Base-by-base conservation (phyloP, 2,888 invertebrate genomes). In the Megalurothrips usitatus region DNA sequence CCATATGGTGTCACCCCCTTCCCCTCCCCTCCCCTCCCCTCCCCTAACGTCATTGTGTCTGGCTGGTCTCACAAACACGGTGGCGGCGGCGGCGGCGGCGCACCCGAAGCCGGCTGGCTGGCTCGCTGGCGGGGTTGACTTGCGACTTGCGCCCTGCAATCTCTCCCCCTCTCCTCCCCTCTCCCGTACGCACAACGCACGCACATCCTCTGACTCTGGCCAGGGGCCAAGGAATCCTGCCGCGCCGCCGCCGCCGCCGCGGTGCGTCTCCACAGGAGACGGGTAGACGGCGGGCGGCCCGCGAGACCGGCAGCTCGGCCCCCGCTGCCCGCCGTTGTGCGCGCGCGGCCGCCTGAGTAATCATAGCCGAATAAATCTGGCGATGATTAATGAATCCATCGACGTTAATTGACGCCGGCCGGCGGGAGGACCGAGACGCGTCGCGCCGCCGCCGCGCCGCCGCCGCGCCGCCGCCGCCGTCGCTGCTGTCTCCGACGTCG, bases 391-490 rank as follows among this genome's bases (percentile, higher is more conserved):
- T 26, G 68, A 26, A n/a, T 75, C 23, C 26, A 75, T 75, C 26
- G 68, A 75, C 26, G 68, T 23, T 75, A 75, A 75, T 75, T 75
- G 68, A 75, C 68, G 68, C 6, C 26, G 10, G 68, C 26, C 68
- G 23, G 68, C 68, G 68, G 26, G 10, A 23, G 68, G 10, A 0
- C 6, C 34, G 34, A 43, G 34, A 2, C 34, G 34, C 68, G 68
- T 75, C 68, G n/a, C 23, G 23, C 23, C 26, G 68, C 68, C 9
- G 68, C 68, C 34, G 34, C 19, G 58, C 58, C 58, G 58, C 17
- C 19, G 52, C 52, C 52, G 52, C 17, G 58, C 58, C 4, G 58
- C 19, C 58, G 34, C 34, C 34, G 34, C 34, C 34, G n/a, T n/a
- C n/a, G n/a, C n/a, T n/a, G n/a, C n/a, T n/a, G n/a, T n/a, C n/a